Percentiles rank a stretch among this genome's conserved stretches.
These are phyloP conservation scores for Napeogenes sylphis DNA, from an alignment of 2,888 invertebrate genomes.

Conservation along the genomic window DNA sequence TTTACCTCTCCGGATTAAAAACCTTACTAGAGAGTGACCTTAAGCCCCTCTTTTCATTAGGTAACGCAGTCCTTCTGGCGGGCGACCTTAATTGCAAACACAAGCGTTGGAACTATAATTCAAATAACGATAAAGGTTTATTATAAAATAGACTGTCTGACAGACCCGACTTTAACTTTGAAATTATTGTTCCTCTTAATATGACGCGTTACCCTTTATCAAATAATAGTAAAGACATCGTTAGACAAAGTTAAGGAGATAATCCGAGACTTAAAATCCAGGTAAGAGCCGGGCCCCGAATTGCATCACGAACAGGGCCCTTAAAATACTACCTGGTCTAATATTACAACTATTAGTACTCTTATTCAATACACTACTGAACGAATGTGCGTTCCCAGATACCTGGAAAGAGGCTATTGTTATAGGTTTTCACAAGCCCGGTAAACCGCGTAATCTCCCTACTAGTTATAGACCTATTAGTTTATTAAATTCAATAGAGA, in stretches of 20 bases:
- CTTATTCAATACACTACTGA: constrained; percentile 16
- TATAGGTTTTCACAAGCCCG: constrained; percentile 20
- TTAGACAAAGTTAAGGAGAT: neutral
- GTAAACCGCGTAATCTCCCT: constrained; percentile 7
- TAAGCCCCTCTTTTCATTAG: neutral
- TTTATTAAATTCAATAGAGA: constrained; percentile 5
- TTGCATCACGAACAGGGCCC: constrained; percentile 15
- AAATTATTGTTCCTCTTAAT: neutral
- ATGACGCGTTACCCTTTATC: neutral
- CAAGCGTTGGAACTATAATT: neutral
- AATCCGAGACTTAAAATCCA: constrained; percentile 9
- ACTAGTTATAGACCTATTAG: constrained; percentile 16
- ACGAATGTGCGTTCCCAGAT: constrained; percentile 12
- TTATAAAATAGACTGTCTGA: constrained; percentile 9
- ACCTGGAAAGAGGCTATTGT: constrained; percentile 27
- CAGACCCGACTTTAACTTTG: neutral
- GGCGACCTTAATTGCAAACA: neutral
- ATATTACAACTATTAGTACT: constrained; percentile 7
- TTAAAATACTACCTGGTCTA: constrained; percentile 8
- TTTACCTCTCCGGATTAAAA: constrained; percentile 8
- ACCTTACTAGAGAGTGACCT: neutral
- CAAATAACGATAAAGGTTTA: neutral
- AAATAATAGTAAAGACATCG: constrained; percentile 7
- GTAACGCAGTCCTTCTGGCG: neutral
- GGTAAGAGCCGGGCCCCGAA: constrained; percentile 20